These are phyloP conservation scores for Fopius arisanus DNA, from an alignment of 1,140 invertebrate species.

Conservation along the genomic window DNA sequence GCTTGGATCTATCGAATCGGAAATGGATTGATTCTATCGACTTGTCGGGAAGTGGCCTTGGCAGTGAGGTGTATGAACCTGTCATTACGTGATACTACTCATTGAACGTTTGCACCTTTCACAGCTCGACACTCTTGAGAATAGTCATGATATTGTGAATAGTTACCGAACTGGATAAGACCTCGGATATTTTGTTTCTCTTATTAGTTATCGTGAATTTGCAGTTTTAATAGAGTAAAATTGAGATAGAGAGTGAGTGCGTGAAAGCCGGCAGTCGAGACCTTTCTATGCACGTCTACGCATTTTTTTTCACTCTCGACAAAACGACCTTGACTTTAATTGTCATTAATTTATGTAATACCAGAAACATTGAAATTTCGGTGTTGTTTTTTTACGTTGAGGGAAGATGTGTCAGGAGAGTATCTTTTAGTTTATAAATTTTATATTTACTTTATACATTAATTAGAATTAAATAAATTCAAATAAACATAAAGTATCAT, in stretches of 20 bases:
- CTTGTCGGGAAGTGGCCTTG: background rate
- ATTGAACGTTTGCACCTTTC: background rate
- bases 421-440: too few species aligned
- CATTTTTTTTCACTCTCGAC: too few species aligned
- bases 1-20: too few species aligned
- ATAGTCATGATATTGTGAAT: background rate
- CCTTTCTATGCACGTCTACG: background rate
- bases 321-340: too few species aligned
- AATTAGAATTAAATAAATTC: too few species aligned
- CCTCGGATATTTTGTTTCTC: background rate
- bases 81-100: background rate
- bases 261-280: conserved; percentile 14
- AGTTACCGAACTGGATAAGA: background rate
- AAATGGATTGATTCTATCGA: too few species aligned
- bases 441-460: too few species aligned
- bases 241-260: conserved; percentile 6
- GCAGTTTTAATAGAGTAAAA: background rate
- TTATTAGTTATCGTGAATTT: background rate
- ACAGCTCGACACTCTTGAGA: background rate
- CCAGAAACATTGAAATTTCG: too few species aligned
- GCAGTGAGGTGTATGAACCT: conserved; percentile 10
- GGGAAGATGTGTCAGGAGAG: too few species aligned
- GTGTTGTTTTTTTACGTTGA: too few species aligned
- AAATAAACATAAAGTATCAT: too few species aligned
- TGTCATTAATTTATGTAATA: too few species aligned